Percentiles rank a stretch among this genome's conserved stretches.
phyloP scores from a whole-genome alignment of 1,140 invertebrate genomes.

The Nasonia longicornis region DNA sequence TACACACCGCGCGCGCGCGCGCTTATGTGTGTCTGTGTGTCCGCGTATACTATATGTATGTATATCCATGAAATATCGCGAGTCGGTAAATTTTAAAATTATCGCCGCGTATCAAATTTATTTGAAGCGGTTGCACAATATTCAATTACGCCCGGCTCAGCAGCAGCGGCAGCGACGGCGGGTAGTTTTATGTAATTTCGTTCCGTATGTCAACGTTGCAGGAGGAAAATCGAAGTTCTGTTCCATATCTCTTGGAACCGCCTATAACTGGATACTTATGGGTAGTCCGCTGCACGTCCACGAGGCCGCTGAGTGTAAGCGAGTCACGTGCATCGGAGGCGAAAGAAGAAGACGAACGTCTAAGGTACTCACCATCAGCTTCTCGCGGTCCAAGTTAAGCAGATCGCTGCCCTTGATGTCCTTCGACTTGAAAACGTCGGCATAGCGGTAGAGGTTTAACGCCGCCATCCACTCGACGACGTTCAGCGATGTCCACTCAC shows the following conservation, averaged over 20 bases:
- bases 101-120: background rate
- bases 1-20: background rate
- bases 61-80: background rate
- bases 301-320: background rate
- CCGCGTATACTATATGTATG: background rate
- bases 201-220: background rate
- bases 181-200: background rate
- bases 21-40: background rate
- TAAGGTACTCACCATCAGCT: slow-evolving; percentile 74
- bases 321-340: slow-evolving; percentile 33
- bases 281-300: background rate
- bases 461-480: slow-evolving; percentile 84
- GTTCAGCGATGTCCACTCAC: slow-evolving; percentile 77
- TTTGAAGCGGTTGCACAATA: background rate
- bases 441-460: slow-evolving; percentile 78
- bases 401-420: slow-evolving; percentile 80
- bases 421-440: slow-evolving; percentile 79
- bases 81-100: background rate
- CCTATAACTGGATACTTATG: background rate
- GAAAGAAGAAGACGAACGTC: background rate
- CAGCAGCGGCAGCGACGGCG: too few species aligned
- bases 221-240: background rate
- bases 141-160: background rate
- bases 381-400: slow-evolving; percentile 76
- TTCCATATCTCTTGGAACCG: background rate